Base-by-base conservation (phyloP, 2,113 vertebrate species). In the Grantiella picta region DNA sequence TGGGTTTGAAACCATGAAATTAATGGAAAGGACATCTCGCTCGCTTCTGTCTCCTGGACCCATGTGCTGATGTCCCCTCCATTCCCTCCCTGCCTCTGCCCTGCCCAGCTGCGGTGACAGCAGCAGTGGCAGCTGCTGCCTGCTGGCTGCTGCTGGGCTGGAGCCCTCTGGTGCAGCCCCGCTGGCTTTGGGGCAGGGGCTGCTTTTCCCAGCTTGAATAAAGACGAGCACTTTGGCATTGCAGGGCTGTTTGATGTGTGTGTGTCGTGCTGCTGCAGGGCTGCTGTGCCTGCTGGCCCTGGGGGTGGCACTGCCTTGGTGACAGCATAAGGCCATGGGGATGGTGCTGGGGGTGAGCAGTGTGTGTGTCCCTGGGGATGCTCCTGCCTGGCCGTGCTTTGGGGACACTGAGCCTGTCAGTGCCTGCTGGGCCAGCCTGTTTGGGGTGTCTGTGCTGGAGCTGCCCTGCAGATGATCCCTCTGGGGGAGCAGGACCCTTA, bases 1-100 rank as follows among this genome's bases (percentile, higher is more conserved):
- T 40, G 28, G 52, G 4, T 3, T 14, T 90, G 65, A 94, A 10
- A 5, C 6, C 9, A 11, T 40, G 65, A 24, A 31, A 10, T 10
- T 4, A n/a, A n/a, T n/a, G n/a, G n/a, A 27, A 14, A 49, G 40
- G 7, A 54, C 0, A 1, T n/a, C 0, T 1, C 31, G 6, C 10
- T 86, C 0, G 3, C 57, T 90, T 66, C 59, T 38, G 57, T 5
- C 33, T 72, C 25, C 68, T 57, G 75, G 17, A 69, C 42, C 28
- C 22, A 10, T 9, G 11, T 61, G 15, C 68, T 20, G 54, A 25
- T 9, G 33, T 42, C 42, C 38, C 38, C 38, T 38, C 38, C 38
- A 38, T 38, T 38, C 38, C 38, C 38, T 38, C 38, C 38, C 38
- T 38, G 38, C 38, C 38, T 38, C 38, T 38, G 38, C 38, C 38